Percentiles rank a stretch among this genome's conserved stretches.
Evolutionary conservation across 92 coral and sea anemone species (phyloP).

Genomic region (Micromussa lordhowensis): DNA sequence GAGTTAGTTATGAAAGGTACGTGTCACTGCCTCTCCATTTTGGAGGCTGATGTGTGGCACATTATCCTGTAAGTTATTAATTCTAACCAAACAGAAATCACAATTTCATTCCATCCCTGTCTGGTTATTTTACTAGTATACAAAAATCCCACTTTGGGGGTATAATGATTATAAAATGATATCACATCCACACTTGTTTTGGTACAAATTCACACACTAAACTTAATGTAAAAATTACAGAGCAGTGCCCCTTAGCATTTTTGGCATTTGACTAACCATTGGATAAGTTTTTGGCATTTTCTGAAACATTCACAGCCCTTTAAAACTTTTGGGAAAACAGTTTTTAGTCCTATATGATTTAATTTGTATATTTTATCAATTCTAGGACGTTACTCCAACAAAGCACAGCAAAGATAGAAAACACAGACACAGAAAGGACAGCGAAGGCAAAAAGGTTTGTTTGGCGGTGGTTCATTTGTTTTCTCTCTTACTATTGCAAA

Average conservation of each 20-base stretch:
- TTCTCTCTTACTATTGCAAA: not conserved
- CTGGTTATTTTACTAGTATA: not conserved
- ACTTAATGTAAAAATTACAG: not conserved
- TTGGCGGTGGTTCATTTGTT: not conserved
- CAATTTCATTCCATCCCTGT: not conserved
- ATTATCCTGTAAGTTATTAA: no score
- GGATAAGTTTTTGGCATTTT: not conserved
- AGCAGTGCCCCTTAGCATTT: not conserved
- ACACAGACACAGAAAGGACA: conserved; percentile 42
- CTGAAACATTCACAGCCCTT: not conserved
- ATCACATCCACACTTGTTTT: not conserved
- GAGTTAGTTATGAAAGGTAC: no score
- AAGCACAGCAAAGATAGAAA: conserved; percentile 66
- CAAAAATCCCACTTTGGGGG: not conserved
- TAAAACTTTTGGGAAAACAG: not conserved
- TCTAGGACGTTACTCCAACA: conserved; percentile 57
- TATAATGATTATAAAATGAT: not conserved
- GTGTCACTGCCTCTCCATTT: no score
- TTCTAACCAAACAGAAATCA: not conserved
- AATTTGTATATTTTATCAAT: not conserved
- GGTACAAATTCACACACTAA: not conserved
- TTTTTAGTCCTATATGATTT: not conserved
- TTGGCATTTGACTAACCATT: not conserved
- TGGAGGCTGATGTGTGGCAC: no score
- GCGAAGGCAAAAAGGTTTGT: conserved; percentile 38